Evolutionary conservation across 1,140 invertebrate genomes (phyloP).

Genomic region (Hyles euphorbiae): DNA sequence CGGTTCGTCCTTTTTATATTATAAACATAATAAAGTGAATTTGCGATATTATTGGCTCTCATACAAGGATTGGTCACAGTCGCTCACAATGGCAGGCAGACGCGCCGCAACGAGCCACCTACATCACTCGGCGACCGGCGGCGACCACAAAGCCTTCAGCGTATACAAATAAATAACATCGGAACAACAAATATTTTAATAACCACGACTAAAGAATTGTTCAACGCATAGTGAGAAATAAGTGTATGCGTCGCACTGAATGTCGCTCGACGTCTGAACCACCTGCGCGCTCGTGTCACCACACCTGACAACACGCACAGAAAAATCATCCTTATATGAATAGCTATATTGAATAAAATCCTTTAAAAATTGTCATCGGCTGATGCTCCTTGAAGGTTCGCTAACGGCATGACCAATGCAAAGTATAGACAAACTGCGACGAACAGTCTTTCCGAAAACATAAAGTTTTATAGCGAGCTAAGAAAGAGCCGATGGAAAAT

Average conservation of each 20-base stretch:
- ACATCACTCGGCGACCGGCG: conserved; percentile 42
- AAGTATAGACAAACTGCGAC: conserved; percentile 36
- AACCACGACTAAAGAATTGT: conserved; percentile 66
- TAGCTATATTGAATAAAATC: background rate
- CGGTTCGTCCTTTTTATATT: conserved; percentile 8
- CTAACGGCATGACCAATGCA: conserved; percentile 61
- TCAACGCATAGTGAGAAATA: conserved; percentile 45
- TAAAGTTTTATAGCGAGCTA: conserved; percentile 61
- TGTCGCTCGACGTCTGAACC: conserved; percentile 24
- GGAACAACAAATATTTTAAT: conserved; percentile 75
- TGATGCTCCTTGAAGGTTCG: conserved; percentile 27
- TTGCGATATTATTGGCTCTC: conserved; percentile 48
- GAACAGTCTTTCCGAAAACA: conserved; percentile 57
- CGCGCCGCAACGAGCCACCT: conserved; percentile 31
- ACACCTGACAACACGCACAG: background rate
- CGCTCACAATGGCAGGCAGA: conserved; percentile 33
- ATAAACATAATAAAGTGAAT: conserved; percentile 30
- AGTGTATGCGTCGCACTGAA: conserved; percentile 43
- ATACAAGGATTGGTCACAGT: conserved; percentile 58
- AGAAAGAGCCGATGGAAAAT: conserved; percentile 61
- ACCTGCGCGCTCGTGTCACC: conserved; percentile 30
- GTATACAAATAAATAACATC: conserved; percentile 70
- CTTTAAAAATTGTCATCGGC: background rate
- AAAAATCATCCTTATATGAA: conserved; percentile 2
- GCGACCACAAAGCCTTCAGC: conserved; percentile 50